A percentile compares a stretch with the other conserved stretches of the same genome.
Conservation (phyloP, 1,140 invertebrate genomes). For the Drosophila lowei region DNA sequence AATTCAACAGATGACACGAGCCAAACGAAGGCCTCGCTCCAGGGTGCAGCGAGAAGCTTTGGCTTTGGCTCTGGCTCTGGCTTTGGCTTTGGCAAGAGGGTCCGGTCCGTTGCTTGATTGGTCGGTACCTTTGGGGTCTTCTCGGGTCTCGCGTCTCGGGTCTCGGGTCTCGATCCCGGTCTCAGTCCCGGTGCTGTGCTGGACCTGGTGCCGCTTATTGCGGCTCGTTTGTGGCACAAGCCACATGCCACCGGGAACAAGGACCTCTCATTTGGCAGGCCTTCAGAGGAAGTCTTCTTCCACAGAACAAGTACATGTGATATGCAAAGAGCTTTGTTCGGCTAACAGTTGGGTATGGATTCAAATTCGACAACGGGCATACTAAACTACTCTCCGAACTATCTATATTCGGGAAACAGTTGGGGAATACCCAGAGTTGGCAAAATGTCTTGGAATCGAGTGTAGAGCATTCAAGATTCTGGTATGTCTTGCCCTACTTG, state of each 20-base stretch:
- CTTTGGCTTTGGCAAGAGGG: slow-evolving; percentile 24
- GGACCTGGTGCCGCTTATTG: slow-evolving; percentile 18
- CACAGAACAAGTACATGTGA: too few species aligned
- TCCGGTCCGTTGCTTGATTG: slow-evolving; percentile 10
- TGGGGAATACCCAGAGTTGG: neutral
- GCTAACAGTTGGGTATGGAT: too few species aligned
- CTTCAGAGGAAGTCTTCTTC: neutral
- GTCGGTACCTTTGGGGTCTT: slow-evolving; percentile 23
- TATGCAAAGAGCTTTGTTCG: too few species aligned
- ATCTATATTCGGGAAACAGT: neutral
- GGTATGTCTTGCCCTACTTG: neutral
- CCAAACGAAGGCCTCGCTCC: slow-evolving; percentile 42
- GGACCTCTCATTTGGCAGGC: slow-evolving; percentile 15
- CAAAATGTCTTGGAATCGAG: too few species aligned
- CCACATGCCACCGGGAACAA: slow-evolving; percentile 48
- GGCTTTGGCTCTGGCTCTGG: too few species aligned
- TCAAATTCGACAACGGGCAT: too few species aligned
- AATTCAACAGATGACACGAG: slow-evolving; percentile 82
- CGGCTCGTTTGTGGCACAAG: slow-evolving; percentile 77
- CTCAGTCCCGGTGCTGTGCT: neutral
- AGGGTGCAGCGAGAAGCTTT: slow-evolving; percentile 13
- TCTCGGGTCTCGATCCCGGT: slow-evolving; percentile 36
- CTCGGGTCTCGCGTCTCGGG: slow-evolving; percentile 32
- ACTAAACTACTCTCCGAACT: too few species aligned
- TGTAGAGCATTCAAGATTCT: slow-evolving; percentile 2